phyloP scores from a whole-genome alignment of 1,140 invertebrate genomes.

The Sycophaga agraensis region DNA sequence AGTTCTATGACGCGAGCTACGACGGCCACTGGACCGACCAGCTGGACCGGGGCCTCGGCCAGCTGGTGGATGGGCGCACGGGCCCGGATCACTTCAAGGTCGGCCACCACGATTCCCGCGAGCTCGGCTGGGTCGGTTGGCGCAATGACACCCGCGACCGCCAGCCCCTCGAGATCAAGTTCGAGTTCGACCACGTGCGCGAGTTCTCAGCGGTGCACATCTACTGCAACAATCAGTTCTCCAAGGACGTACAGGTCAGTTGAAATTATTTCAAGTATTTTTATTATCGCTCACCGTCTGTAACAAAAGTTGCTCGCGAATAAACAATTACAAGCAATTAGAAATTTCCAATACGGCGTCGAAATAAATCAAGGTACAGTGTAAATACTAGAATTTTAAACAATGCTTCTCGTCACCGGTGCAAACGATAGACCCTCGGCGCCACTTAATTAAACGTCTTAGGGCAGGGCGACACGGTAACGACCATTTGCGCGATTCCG shows the following conservation, averaged over 20 bases:
- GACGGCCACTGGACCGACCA: constrained; percentile 80
- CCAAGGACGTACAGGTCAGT: constrained; percentile 75
- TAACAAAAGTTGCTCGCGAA: too few species aligned
- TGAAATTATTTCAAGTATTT: too few species aligned
- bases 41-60: constrained; percentile 77
- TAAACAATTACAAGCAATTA: too few species aligned
- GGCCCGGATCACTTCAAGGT: constrained; percentile 78
- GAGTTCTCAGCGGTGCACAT: constrained; percentile 85
- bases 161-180: constrained; percentile 73
- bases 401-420: too few species aligned
- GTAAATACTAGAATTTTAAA: too few species aligned
- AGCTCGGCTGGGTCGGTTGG: constrained; percentile 90
- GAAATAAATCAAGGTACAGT: too few species aligned
- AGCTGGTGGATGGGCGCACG: constrained; percentile 75
- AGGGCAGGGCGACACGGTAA: too few species aligned
- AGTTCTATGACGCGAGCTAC: constrained; percentile 89
- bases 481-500: too few species aligned
- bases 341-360: too few species aligned
- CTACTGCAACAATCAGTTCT: constrained; percentile 80
- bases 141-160: constrained; percentile 73
- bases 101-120: constrained; percentile 62
- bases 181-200: constrained; percentile 84
- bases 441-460: too few species aligned
- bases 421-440: too few species aligned
- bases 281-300: too few species aligned